Evolutionary conservation across 1,140 invertebrate genomes (phyloP), one percentile per base, ranked within the genome.

Genomic region (Caerostris extrusa): DNA sequence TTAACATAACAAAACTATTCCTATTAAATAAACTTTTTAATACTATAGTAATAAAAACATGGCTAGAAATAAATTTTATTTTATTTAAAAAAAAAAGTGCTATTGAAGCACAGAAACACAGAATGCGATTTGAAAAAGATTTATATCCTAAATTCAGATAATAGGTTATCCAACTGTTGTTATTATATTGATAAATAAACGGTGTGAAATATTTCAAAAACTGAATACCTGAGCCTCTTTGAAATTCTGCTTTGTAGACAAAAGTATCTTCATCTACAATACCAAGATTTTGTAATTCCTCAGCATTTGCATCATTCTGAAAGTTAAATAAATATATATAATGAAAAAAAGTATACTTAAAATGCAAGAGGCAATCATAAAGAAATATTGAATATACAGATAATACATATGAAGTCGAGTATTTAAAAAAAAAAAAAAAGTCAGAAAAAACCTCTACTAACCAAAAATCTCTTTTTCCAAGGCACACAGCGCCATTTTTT

Each of bases 241-340:
- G 96, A 83, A 96, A 92, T 8, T 97, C 97, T n/a, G 96, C 96
- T 71, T 95, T 95, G 94, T 96, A 97, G 87, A 95, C 96, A 17
- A 96, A 94, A 94, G 96, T 95, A 12, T 95, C 95, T 82, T 95
- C 93, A 8, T 94, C 94, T 6, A 95, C 95, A 89, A 98, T 96
- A 50, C 97, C 97, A 60, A 97, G 97, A 95, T 97, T 96, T 90
- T 98, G 98, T 94, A 98, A 97, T 94, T 97, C 96, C 95, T 98
- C 97, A 8, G 97, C 96, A 61, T 96, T 95, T 17, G 95, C 95
- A 92, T 95, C 58, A 96, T 95, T 71, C 96, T 96, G 2, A 97
- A 96, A 17, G 97, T 95, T 93, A 8, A 85, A 57, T 8, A n/a
- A 57, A 19, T 6, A 82, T 12, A 57, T 1, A 85, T 97, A 96